These are phyloP conservation scores for Pseudorasbora parva DNA, from an alignment of 2,113 vertebrate genomes.

Conservation along the genomic window DNA sequence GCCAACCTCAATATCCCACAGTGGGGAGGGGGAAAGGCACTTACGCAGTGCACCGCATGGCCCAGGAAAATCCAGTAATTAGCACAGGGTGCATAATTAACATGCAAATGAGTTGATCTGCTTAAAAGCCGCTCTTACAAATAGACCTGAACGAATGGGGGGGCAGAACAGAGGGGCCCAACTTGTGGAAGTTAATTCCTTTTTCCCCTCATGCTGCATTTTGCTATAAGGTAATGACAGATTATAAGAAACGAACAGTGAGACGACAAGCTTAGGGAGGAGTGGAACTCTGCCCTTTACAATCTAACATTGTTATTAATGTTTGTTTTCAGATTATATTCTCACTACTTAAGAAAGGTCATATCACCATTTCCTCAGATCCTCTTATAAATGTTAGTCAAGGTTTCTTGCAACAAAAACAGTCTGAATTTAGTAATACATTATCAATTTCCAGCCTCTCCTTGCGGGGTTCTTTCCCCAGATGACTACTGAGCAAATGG, in stretches of 20 bases:
- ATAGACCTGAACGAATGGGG: conserved; percentile 65
- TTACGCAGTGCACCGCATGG: conserved; percentile 61
- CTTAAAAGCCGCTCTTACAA: conserved; percentile 75
- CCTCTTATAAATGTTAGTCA: background rate
- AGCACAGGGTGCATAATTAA: conserved; percentile 80
- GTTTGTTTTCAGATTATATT: background rate
- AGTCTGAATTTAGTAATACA: no score
- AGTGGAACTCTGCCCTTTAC: background rate
- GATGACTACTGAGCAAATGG: background rate
- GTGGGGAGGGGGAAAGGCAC: conserved; percentile 56
- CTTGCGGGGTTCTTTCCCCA: background rate
- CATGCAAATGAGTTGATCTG: conserved; percentile 82
- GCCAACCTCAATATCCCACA: conserved; percentile 56
- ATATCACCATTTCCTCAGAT: background rate
- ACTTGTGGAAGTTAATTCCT: conserved; percentile 38
- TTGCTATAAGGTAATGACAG: conserved; percentile 58
- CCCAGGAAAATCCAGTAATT: conserved; percentile 79
- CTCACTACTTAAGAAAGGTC: background rate
- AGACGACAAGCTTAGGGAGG: background rate
- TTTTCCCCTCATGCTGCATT: conserved; percentile 61
- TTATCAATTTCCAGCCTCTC: background rate
- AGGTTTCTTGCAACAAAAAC: background rate
- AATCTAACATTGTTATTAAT: conserved; percentile 11
- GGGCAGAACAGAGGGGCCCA: conserved; percentile 39
- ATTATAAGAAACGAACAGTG: background rate